Base-by-base conservation (phyloP, 2,113 vertebrate genomes). In the human region DNA sequence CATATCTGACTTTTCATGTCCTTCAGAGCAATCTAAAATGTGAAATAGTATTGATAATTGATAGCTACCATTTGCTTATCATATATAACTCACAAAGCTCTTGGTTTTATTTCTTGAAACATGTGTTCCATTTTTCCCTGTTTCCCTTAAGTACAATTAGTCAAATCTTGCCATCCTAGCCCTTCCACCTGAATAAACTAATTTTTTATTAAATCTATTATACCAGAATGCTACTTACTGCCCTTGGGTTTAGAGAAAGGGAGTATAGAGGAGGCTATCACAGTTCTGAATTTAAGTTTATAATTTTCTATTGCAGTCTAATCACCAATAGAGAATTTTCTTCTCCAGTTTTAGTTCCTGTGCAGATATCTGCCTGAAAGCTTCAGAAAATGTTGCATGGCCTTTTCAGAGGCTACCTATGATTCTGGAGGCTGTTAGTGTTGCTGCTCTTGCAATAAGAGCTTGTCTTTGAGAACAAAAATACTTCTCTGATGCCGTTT, bases 171-270 rank as follows among this genome's bases (percentile, higher is more conserved):
- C 10, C 30, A 55, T 59, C 23, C n/a, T 61, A n/a, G 79, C 3
- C 17, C 43, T 1, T 50, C 11, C 3, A 76, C 38, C 2, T 83
- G 38, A 6, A 38, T 81, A 27, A 80, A 89, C 81, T 61, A 40
- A 64, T 25, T 84, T 80, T 86, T 87, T 73, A 38, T 93, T 90
- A 64, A 75, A 89, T 81, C n/a, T 25, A 17, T 85, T 94, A 81
- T 30, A 89, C 50, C 43, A 35, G 38, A 59, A 78, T 93, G 14
- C 55, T 91, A 50, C 22, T 78, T 88, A 30, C 25, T 72, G 8
- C 66, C 83, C 45, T 72, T 88, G 25, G 38, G 35, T 50, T 88
- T 84, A 90, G 38, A 94, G n/a, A 55, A 90, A 93, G 38, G 25
- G 40, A 32, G 0, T 45, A 16, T 1, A 50, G 35, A 82, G 52